Base-by-base conservation (phyloP, 23 tunicate genomes). In the Oikopleura vanhoeffeni region DNA sequence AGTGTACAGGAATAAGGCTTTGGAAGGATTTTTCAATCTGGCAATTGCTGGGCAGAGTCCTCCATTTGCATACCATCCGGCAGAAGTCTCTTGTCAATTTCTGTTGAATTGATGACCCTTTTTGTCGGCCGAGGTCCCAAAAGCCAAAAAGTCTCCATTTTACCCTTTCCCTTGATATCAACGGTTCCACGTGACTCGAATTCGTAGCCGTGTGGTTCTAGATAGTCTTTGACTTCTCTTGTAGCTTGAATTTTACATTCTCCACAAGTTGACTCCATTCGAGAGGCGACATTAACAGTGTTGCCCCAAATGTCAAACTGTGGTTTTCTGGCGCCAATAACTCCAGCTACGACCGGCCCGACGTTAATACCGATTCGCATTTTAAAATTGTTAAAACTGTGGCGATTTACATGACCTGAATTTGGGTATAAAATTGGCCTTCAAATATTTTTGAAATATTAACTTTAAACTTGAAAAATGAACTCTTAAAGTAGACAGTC, bases 301-400 rank as follows among this genome's bases (percentile, higher is more conserved):
- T 83, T 83, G 38, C 89, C 89, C 86, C 89, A 87, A 40, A 84
- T 87, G 49, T 87, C 89, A 30, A 67, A 85, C 35, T 84, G 89
- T 0, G 87, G 86, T 76, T 85, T 87, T 24, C 41, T 76, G 1
- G 85, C 87, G 0, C 91, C 91, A 30, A 88, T 88, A 35, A 88
- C 91, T 4, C 91, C 91, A 0, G 91, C 91, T 41, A 88, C 88
- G 33, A 39, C 33, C 13, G 84, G 64, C 13, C 39, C 67, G 28
- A 39, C 32, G 32, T 83, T 83, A 8, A 83, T 39, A 33, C 58
- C 84, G 33, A 39, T 40, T 39, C 58, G 67, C 41, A 87, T 84
- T 34, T 24, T 36, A 41, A 87, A 84, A 76, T 85, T 88, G 39
- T 88, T 88, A 82, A 88, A 88, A 30, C 60, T 49, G 60, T 49